Evolutionary conservation across 2,113 vertebrate genomes (phyloP).

Genomic region (Dinomys branickii): DNA sequence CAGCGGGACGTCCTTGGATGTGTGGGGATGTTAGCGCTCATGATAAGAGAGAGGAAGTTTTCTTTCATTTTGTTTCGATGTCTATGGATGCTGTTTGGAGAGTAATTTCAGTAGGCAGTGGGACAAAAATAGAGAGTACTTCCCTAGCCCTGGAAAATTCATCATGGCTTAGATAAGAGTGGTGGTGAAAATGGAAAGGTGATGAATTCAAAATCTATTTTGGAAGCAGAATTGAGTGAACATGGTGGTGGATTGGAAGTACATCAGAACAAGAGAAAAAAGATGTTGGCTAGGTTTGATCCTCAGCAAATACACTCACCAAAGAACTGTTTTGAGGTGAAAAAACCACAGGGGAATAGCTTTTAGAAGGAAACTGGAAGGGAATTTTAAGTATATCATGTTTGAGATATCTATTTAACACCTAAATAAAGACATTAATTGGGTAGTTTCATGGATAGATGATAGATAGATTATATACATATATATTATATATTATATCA

Average conservation of each 20-base stretch:
- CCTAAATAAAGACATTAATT: background rate
- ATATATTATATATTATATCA: too few species aligned
- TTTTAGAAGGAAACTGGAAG: background rate
- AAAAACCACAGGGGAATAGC: background rate
- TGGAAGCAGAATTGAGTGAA: background rate
- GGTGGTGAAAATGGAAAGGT: background rate
- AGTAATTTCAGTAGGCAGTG: background rate
- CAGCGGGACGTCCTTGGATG: background rate
- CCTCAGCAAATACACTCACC: background rate
- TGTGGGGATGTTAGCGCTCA: background rate
- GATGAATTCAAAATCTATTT: background rate
- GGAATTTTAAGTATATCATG: background rate
- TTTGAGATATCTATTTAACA: background rate
- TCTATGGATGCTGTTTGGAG: background rate
- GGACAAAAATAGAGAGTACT: background rate
- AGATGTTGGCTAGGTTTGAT: background rate
- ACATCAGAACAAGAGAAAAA: background rate
- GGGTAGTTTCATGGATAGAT: too few species aligned
- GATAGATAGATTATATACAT: too few species aligned
- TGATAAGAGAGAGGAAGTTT: background rate
- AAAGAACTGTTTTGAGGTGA: background rate
- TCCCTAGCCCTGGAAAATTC: background rate
- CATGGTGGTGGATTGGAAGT: too few species aligned
- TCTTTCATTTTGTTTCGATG: background rate
- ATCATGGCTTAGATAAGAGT: background rate